phyloP scores from a whole-genome alignment of 2,797 vertebrate species.

The Syngnathus rostellatus region DNA sequence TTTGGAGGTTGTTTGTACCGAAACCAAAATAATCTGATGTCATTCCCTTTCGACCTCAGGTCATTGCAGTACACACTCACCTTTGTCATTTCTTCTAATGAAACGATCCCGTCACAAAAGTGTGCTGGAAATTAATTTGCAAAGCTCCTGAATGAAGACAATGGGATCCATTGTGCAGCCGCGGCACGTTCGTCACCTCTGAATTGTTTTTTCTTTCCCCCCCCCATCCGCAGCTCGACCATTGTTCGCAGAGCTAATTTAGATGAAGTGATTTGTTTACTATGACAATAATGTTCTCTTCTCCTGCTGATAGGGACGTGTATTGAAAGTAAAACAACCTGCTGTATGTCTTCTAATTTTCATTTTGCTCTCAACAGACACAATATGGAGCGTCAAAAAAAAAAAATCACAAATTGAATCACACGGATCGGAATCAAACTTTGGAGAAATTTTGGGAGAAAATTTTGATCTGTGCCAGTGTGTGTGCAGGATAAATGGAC shows the following conservation, averaged over 20 bases:
- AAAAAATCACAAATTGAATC: too few species aligned
- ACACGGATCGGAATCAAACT: too few species aligned
- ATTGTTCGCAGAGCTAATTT: not conserved
- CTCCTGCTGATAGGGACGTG: not conserved
- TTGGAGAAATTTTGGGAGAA: too few species aligned
- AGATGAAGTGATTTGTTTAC: slow-evolving; percentile 2
- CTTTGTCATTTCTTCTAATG: not conserved
- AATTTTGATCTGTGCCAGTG: too few species aligned
- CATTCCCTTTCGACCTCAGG: not conserved
- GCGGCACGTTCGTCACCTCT: not conserved
- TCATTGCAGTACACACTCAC: not conserved
- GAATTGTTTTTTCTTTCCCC: not conserved
- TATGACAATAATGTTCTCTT: not conserved
- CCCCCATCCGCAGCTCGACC: not conserved
- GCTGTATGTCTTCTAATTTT: not conserved
- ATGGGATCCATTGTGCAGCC: not conserved
- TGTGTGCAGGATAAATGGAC: too few species aligned
- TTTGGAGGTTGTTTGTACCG: not conserved
- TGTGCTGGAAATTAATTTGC: slow-evolving; percentile 2
- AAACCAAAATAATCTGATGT: not conserved
- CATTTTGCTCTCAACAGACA: not conserved
- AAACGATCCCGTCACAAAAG: not conserved
- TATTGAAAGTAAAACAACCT: not conserved
- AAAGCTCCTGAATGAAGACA: not conserved
- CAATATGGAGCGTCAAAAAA: not conserved